Percentiles rank a stretch among this genome's conserved stretches.
Evolutionary conservation across 2,797 vertebrate genomes (phyloP).

Genomic region (Xenentodon cancila): DNA sequence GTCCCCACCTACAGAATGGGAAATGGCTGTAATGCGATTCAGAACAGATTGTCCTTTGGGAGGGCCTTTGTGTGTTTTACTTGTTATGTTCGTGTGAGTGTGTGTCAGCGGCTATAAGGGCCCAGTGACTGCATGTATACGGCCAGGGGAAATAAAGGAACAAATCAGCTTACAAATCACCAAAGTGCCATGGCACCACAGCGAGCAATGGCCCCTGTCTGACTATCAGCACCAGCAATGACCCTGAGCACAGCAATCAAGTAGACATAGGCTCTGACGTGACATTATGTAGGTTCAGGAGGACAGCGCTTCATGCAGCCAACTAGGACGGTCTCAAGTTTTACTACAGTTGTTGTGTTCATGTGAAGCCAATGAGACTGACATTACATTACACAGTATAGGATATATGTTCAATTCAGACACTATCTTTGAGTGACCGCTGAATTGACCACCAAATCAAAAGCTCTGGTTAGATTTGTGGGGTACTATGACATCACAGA

Average conservation of each 20-base stretch:
- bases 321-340: slow-evolving; percentile 25
- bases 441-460: no score
- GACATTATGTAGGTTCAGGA: slow-evolving; percentile 57
- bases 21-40: slow-evolving; percentile 83
- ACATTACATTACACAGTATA: no score
- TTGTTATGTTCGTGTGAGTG: slow-evolving; percentile 45
- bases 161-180: slow-evolving; percentile 84
- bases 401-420: no score
- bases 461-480: no score
- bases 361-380: not conserved
- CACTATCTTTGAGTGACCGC: no score
- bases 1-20: slow-evolving; percentile 80
- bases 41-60: slow-evolving; percentile 80
- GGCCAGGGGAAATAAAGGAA: slow-evolving; percentile 83
- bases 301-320: slow-evolving; percentile 22
- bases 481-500: no score
- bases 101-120: slow-evolving; percentile 58
- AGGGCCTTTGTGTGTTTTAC: slow-evolving; percentile 70
- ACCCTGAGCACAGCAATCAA: slow-evolving; percentile 70
- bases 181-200: slow-evolving; percentile 51
- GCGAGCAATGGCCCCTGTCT: slow-evolving; percentile 69
- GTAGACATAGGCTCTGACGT: slow-evolving; percentile 52
- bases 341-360: slow-evolving; percentile 30
- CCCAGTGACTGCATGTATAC: slow-evolving; percentile 69
- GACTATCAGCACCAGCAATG: slow-evolving; percentile 70